Evolutionary conservation across 2,113 vertebrate genomes (phyloP).

Genomic region (Microtus richardsoni): DNA sequence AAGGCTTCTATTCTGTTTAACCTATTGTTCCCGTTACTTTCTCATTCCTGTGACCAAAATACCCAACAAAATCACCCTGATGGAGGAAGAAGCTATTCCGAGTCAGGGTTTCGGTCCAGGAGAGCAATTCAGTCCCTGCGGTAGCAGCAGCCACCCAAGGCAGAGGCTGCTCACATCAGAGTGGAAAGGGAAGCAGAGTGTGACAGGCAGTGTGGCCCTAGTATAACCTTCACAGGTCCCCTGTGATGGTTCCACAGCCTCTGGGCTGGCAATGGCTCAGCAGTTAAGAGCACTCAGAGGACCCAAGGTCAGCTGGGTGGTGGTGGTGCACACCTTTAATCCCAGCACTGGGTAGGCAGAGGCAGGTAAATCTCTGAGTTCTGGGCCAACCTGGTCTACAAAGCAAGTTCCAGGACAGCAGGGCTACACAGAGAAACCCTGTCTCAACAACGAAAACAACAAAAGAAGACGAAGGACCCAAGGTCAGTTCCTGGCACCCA

Average conservation of each 20-base stretch:
- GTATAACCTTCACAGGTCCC: background rate
- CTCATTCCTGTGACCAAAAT: background rate
- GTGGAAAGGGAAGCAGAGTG: background rate
- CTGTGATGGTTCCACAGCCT: too few relatives aligned
- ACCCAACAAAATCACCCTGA: background rate
- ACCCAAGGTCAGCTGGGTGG: background rate
- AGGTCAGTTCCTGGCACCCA: background rate
- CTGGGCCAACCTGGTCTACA: background rate
- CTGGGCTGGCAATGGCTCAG: accelerated
- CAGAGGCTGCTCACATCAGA: background rate
- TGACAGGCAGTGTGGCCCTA: background rate
- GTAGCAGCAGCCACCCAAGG: background rate
- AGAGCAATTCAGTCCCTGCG: background rate
- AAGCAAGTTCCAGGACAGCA: background rate
- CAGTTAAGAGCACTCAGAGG: background rate
- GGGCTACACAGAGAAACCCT: background rate
- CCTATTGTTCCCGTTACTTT: background rate
- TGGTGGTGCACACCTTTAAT: background rate
- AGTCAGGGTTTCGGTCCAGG: too few relatives aligned
- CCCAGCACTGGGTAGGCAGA: background rate
- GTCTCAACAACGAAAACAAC: background rate
- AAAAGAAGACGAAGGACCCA: background rate
- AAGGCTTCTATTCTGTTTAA: background rate
- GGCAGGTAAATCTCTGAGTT: background rate
- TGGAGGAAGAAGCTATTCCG: background rate